Base-by-base conservation (phyloP, 2,888 invertebrate genomes). In the Papilio gigon region DNA sequence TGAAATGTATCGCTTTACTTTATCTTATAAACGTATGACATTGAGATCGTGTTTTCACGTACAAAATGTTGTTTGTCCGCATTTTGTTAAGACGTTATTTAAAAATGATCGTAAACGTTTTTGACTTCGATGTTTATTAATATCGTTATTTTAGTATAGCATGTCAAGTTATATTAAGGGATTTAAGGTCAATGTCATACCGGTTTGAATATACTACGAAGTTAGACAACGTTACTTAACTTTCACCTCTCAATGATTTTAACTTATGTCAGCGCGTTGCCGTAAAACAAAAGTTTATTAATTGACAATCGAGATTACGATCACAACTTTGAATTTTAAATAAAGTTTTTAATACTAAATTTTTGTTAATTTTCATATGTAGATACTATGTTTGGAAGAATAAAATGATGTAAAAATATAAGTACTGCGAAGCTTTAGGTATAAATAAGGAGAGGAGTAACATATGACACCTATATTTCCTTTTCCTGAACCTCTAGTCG, bases 151-250 rank as follows among this genome's bases (percentile, higher is more conserved):
- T 60, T 27, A 60, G 60, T 27, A 60, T 40, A 40, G 40, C 40
- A 40, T 40, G 60, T 60, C 60, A 60, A 25, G 37, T 40, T 27
- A 60, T 40, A 60, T 37, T 40, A 27, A 60, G 60, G 60, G 60
- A 60, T 64, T 64, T 53, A 22, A 53, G 53, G 64, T 64, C 50
- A 53, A 25, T 64, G 53, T 0, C 4, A 35, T 64, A 53, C 64
- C 37, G 64, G 64, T 64, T 53, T 64, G 33, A 42, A 56, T 61
- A 42, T 67, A 56, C 62, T 63, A 20, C 12, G 30, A 58, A n/a
- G 58, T 68, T 37, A 44, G 47, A 63, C 63, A 68, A 59, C 50
- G 64, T 68, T 65, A 65, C 42, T 68, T 68, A 68, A 68, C 68
- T 68, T 68, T 68, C 64, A 65, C 68, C 64, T 35, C 33, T 60